Percentiles rank a stretch among this genome's conserved stretches.
Evolutionary conservation across 2,888 invertebrate species (phyloP).

Genomic region (Eupithecia dodoneata): DNA sequence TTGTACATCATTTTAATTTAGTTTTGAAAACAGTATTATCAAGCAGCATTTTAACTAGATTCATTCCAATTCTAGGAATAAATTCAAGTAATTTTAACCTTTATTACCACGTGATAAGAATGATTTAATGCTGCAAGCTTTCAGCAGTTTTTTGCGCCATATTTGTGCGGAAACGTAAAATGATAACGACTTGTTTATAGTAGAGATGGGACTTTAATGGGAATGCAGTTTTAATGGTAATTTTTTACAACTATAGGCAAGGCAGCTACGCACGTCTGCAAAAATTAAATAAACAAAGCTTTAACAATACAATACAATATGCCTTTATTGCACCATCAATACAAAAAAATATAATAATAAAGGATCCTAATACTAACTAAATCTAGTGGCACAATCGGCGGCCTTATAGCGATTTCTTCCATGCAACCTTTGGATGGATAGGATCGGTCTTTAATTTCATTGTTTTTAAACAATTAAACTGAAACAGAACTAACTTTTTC

Average conservation of each 20-base stretch:
- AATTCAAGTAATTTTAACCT: slow-evolving; percentile 39
- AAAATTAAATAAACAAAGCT: too few relatives aligned
- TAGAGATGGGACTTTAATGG: slow-evolving; percentile 53
- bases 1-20: too few relatives aligned
- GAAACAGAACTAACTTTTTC: not conserved
- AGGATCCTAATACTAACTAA: too few relatives aligned
- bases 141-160: slow-evolving; percentile 37
- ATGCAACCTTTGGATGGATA: too few relatives aligned
- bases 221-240: slow-evolving; percentile 18
- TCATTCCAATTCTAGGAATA: not conserved
- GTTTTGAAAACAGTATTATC: not conserved
- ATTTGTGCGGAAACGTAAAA: slow-evolving; percentile 62
- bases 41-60: not conserved
- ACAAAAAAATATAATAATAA: too few relatives aligned
- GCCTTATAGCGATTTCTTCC: too few relatives aligned
- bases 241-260: not conserved
- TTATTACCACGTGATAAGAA: slow-evolving; percentile 43
- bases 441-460: too few relatives aligned
- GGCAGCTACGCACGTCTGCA: too few relatives aligned
- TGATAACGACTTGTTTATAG: slow-evolving; percentile 56
- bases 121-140: slow-evolving; percentile 31
- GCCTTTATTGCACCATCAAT: too few relatives aligned
- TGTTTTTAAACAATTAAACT: not conserved
- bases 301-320: too few relatives aligned
- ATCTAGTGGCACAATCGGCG: too few relatives aligned